Base-by-base conservation (phyloP, 2,797 vertebrate species). In the Dendrocincla tyrannina region DNA sequence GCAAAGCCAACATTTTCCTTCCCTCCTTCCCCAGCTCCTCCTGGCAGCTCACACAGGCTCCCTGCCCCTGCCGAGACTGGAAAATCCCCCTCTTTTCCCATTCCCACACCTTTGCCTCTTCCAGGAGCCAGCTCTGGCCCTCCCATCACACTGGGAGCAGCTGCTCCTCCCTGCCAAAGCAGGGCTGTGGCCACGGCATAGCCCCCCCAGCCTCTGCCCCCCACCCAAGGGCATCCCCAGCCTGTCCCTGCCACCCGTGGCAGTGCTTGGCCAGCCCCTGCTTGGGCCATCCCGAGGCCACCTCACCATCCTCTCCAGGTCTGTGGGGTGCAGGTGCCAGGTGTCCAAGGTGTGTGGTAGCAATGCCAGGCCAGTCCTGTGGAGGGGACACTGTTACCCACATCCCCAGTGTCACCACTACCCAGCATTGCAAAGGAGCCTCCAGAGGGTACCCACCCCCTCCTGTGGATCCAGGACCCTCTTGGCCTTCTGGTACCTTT, bases 341-440 rank as follows among this genome's bases (percentile, higher is more conserved):
- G 2, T 2, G 4, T 97, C 96, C 73, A 78, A 89, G 52, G 97
- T 77, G 55, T 39, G 94, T 50, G 93, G 95, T 86, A 97, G 96
- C 47, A 79, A 39, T 2, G 17, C 88, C 77, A 97, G 68, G 84
- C 98, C 97, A 76, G 49, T 93, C 79, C 98, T 98, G 85, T 7
- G 49, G 32, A 10, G 7, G 19, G 52, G 47, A 74, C 33, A 42
- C 10, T 0, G 0, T 69, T 77, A 73, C 47, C 47, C 42, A 5
- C 10, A 0, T 10, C 39, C 47, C 44, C 4, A 0, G 4, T 33
- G 1, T 4, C 35, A 10, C 14, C 18, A 1, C 30, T 39, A 27
- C n/a, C 55, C 2, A 1, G 14, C 30, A 32, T 32, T 2, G 0
- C 22, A 18, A 30, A 53, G 47, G 46, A 49, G 24, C 52, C 13